Evolutionary conservation across 2,888 invertebrate species (phyloP).

Genomic region (Polyommatus iphigenia): DNA sequence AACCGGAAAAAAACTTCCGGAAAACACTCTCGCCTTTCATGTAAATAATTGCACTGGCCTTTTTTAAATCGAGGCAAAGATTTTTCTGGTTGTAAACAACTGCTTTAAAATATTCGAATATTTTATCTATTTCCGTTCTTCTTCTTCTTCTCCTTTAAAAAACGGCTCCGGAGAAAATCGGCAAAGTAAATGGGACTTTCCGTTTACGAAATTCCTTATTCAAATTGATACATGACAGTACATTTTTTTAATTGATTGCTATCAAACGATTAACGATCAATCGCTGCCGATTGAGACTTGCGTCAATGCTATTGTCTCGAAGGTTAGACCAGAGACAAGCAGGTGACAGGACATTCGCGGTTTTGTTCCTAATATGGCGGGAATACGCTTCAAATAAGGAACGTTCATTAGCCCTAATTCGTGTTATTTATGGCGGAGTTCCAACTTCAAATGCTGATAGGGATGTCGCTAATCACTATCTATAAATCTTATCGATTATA

Average conservation of each 20-base stretch:
- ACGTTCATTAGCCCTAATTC: not conserved
- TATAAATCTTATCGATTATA: not conserved
- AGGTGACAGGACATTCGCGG: slow-evolving; percentile 21
- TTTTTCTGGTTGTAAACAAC: not conserved
- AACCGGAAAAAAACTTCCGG: slow-evolving; percentile 26
- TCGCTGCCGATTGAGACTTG: not conserved
- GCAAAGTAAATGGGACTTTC: not conserved
- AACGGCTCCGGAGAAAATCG: no score
- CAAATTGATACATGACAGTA: not conserved
- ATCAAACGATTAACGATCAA: not conserved
- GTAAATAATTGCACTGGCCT: slow-evolving; percentile 10
- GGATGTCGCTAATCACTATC: not conserved
- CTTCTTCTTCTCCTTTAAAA: no score
- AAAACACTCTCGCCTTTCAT: slow-evolving; percentile 8
- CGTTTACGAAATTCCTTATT: not conserved
- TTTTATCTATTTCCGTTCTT: not conserved
- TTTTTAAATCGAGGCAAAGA: not conserved
- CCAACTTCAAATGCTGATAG: not conserved
- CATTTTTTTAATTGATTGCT: not conserved
- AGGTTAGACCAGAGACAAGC: not conserved
- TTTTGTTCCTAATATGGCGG: slow-evolving; percentile 22
- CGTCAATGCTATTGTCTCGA: slow-evolving; percentile 17
- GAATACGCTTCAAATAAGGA: slow-evolving; percentile 7
- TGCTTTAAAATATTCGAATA: not conserved
- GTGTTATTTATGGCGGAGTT: not conserved